Evolutionary conservation across 2,888 invertebrate genomes (phyloP).

Genomic region (Apamea monoglypha): DNA sequence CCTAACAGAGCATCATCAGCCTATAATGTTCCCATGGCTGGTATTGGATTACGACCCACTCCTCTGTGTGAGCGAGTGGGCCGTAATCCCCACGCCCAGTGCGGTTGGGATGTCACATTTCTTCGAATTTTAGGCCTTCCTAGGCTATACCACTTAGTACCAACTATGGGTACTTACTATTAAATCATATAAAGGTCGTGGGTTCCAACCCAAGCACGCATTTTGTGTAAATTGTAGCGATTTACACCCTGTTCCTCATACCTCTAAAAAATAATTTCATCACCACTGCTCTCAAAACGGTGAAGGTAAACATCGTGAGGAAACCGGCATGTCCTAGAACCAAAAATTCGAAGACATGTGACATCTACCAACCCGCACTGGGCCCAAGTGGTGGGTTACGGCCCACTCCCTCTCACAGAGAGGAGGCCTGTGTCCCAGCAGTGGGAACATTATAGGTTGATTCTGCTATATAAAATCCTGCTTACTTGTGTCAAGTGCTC

Average conservation of each 20-base stretch:
- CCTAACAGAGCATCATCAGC: background rate
- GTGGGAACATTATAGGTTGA: background rate
- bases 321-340: no score
- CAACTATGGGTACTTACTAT: background rate
- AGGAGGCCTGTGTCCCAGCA: background rate
- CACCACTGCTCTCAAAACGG: background rate
- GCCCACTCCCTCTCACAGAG: no score
- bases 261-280: no score
- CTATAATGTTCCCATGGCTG: no score
- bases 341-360: no score
- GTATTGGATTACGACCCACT: no score
- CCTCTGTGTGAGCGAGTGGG: background rate
- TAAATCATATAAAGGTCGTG: conserved; percentile 7
- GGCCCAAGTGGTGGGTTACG: no score
- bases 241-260: no score
- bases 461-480: conserved; percentile 1
- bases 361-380: no score
- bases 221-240: no score
- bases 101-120: background rate
- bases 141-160: background rate
- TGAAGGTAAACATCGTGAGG: background rate
- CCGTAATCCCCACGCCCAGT: background rate
- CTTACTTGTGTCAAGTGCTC: conserved; percentile 28
- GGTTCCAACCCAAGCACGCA: background rate
- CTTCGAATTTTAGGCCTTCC: background rate